These are phyloP conservation scores for Pangasius djambal DNA, from an alignment of 2,797 vertebrate genomes.

Conservation along the genomic window DNA sequence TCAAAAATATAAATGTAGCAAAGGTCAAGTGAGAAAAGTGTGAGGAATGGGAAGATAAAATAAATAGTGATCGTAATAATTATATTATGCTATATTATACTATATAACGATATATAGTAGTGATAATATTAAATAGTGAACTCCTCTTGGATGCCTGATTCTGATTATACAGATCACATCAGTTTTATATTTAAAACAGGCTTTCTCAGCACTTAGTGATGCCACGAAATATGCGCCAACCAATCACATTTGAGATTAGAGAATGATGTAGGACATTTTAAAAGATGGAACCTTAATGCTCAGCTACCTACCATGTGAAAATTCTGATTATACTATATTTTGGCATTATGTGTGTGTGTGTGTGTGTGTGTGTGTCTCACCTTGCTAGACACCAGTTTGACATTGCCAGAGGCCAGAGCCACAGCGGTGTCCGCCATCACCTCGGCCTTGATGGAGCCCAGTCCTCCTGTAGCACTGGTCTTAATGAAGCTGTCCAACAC, in stretches of 20 bases:
- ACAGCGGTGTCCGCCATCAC: slow-evolving; percentile 99
- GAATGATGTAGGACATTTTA: not conserved
- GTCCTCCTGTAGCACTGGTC: slow-evolving; percentile 94
- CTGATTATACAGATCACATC: not conserved
- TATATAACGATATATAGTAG: too few species aligned
- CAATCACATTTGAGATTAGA: not conserved
- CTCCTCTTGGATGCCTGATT: not conserved
- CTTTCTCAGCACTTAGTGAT: not conserved
- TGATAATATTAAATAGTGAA: not conserved
- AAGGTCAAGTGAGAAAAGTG: not conserved
- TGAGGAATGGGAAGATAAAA: not conserved
- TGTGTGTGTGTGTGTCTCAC: slow-evolving; percentile 68
- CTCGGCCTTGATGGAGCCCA: slow-evolving; percentile 97
- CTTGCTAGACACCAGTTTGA: slow-evolving; percentile 98
- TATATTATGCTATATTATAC: not conserved
- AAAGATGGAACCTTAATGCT: not conserved
- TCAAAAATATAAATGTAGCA: not conserved
- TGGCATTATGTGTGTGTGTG: slow-evolving; percentile 46
- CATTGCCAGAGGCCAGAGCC: slow-evolving; percentile 95
- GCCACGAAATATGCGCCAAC: not conserved
- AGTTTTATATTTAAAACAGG: not conserved
- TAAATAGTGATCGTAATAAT: not conserved
- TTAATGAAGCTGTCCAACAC: slow-evolving; percentile 99
- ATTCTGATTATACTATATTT: not conserved
- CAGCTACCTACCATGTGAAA: not conserved